Base-by-base conservation (phyloP, 2,888 invertebrate genomes). In the Opisthograptis luteolata region DNA sequence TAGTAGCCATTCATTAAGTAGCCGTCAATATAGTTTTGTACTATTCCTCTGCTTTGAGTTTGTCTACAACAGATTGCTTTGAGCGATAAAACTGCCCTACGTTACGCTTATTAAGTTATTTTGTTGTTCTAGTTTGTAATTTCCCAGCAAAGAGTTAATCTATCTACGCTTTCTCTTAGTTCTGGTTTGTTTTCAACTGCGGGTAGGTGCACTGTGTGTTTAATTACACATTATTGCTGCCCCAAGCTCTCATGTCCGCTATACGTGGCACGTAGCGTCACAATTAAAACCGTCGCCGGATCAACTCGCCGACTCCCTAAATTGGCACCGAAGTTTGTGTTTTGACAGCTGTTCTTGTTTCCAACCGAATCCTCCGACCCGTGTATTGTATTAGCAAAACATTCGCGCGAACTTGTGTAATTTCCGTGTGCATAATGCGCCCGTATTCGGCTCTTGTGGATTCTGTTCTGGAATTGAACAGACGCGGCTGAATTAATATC, bases 311-410 rank as follows among this genome's bases (percentile, higher is more conserved):
- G 5, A 30, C 42, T 41, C 22, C n/a, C 30, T 22, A 44, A 51
- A 52, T 49, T 49, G 52, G 52, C 48, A 52, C 28, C 37, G 9
- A 45, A 51, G 43, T 49, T 52, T 41, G 19, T 55, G 25, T 58
- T 56, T 46, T 47, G 54, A 56, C 56, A 56, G 49, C 50, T 55
- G 55, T 53, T 41, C 49, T 37, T 49, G 44, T 47, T 42, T 37
- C 25, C 19, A 28, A 35, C 39, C 31, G 50, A 24, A 24, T 47
- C 40, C 17, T 12, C 24, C 43, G 41, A 45, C 44, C 51, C 44
- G 51, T 39, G 42, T 46, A 32, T 42, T 43, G 50, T 45, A 52
- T 56, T 56, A 52, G 43, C 52, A 46, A 42, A 45, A 46, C 50
- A 45, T 46, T 22, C 35, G 42, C 28, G 35, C 10, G 12, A 55